A percentile compares a stretch with the other conserved stretches of the same genome.
Conservation (phyloP, 2,888 invertebrate species). For the Caenorhabditis afra region DNA sequence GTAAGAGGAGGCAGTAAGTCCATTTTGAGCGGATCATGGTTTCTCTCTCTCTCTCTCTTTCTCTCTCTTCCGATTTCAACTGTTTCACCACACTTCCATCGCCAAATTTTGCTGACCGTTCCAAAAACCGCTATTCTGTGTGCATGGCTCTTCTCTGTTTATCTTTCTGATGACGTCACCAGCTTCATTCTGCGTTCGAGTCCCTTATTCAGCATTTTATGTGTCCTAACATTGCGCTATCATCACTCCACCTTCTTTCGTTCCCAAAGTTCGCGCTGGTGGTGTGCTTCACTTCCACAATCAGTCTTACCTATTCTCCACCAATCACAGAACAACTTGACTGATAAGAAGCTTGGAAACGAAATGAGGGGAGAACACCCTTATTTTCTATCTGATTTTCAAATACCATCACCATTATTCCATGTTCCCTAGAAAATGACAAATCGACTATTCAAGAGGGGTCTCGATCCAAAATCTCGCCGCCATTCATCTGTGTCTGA, state of each 20-base stretch:
- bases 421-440: too few relatives aligned
- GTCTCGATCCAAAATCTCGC: too few relatives aligned
- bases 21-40: conserved; percentile 19
- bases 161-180: conserved; percentile 26
- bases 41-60: conserved; percentile 11
- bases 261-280: conserved; percentile 21
- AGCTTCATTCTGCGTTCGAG: conserved; percentile 13
- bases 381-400: too few relatives aligned
- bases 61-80: conserved; percentile 1
- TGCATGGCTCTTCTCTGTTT: conserved; percentile 2
- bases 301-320: not conserved
- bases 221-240: conserved; percentile 42
- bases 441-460: too few relatives aligned
- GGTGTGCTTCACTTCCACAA: not conserved
- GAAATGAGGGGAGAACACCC: too few relatives aligned
- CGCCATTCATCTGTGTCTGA: too few relatives aligned
- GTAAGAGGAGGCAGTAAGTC: conserved; percentile 22
- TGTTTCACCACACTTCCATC: not conserved
- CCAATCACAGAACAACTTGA: not conserved
- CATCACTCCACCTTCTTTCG: not conserved
- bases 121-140: conserved; percentile 13
- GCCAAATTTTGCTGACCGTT: conserved; percentile 28
- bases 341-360: too few relatives aligned
- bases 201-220: conserved; percentile 32
- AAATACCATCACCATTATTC: too few relatives aligned